These are phyloP conservation scores for Cyanocitta stelleri DNA, from an alignment of 2,113 vertebrate species.

Conservation along the genomic window DNA sequence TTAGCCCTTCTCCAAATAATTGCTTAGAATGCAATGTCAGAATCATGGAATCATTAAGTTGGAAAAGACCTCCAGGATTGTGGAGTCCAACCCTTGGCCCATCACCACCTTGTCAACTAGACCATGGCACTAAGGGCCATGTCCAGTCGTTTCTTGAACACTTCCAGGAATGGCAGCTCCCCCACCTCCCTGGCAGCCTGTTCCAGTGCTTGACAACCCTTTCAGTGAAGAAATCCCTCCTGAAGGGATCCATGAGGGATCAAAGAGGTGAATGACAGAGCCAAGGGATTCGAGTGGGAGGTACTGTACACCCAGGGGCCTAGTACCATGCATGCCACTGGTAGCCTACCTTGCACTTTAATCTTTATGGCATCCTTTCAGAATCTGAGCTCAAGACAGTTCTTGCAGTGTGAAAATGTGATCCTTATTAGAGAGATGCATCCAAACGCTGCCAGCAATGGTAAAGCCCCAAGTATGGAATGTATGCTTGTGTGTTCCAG, in stretches of 20 bases:
- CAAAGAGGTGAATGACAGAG: accelerated
- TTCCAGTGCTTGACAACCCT: not conserved
- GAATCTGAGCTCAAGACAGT: not conserved
- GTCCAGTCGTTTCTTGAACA: not conserved
- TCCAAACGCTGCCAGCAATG: not conserved
- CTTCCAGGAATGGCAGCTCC: not conserved
- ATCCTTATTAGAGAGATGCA: not conserved
- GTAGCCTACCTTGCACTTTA: not conserved
- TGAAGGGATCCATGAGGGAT: not conserved
- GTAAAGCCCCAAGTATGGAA: not conserved
- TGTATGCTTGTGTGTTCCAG: not conserved
- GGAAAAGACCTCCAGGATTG: not conserved
- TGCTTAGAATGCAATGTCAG: not conserved
- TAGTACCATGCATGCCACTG: not conserved
- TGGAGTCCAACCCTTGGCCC: not conserved
- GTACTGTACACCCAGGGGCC: accelerated
- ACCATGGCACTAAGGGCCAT: not conserved
- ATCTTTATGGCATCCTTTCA: not conserved
- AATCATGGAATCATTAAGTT: not conserved
- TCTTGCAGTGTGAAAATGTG: not conserved
- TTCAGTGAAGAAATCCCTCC: not conserved
- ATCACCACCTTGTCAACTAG: not conserved
- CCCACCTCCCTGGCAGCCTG: not conserved
- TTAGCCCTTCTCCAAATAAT: not conserved
- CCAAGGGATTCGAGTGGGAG: not conserved